phyloP scores from a whole-genome alignment of 2,888 invertebrate species.

The Drosophila prostipennis region DNA sequence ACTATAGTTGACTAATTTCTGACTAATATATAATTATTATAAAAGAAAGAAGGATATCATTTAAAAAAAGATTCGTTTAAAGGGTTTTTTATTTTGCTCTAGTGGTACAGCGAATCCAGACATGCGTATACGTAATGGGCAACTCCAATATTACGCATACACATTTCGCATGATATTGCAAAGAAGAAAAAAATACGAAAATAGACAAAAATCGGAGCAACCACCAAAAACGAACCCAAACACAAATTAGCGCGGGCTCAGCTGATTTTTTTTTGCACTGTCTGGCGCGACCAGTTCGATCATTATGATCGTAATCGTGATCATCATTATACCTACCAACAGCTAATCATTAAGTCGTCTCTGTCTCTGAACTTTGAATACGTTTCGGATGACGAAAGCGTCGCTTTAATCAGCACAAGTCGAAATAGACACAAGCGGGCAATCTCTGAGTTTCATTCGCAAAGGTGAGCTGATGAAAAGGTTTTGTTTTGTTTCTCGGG shows the following conservation, averaged over 20 bases:
- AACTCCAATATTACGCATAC: constrained; percentile 49
- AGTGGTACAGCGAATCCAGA: not conserved
- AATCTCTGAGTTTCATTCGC: constrained; percentile 20
- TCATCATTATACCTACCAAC: constrained; percentile 14
- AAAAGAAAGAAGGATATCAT: no score
- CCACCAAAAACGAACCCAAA: constrained; percentile 28
- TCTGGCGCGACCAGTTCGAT: constrained; percentile 47
- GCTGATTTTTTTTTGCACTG: constrained; percentile 63
- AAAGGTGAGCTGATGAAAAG: constrained; percentile 19
- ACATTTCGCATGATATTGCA: constrained; percentile 30
- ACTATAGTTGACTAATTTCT: no score
- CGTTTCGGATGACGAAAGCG: constrained; percentile 61
- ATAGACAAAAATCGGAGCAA: constrained; percentile 22
- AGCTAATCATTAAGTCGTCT: constrained; percentile 13
- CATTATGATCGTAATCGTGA: constrained; percentile 30
- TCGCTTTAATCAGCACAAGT: constrained; percentile 13
- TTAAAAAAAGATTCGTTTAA: not conserved
- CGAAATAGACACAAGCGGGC: constrained; percentile 38
- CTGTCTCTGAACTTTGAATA: constrained; percentile 37
- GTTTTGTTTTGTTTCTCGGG: not conserved
- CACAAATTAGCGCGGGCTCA: constrained; percentile 46
- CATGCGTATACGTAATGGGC: constrained; percentile 57
- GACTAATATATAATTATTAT: no score
- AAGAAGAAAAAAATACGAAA: constrained; percentile 22
- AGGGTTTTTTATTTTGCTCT: not conserved